Conservation (phyloP, 2,113 vertebrate genomes). For the Neogale vison region DNA sequence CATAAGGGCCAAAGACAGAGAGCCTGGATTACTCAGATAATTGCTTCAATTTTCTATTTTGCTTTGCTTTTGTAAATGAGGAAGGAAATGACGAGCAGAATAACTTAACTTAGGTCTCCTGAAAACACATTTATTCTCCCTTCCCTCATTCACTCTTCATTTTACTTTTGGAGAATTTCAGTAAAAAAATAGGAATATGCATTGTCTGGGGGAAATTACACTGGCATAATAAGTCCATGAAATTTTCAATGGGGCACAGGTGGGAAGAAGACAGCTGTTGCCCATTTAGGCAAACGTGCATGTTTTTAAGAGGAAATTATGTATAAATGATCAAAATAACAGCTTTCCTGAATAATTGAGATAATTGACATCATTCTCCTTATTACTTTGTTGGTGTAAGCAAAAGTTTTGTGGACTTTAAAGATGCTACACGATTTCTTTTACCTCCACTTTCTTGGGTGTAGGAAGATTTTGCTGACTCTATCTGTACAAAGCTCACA, state of each 20-base stretch:
- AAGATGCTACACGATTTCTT: neutral
- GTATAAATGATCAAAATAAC: constrained; percentile 66
- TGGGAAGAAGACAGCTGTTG: constrained; percentile 65
- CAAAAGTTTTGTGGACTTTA: constrained; percentile 4
- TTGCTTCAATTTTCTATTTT: constrained; percentile 48
- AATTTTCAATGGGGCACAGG: constrained; percentile 61
- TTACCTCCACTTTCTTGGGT: neutral
- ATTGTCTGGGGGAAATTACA: constrained; percentile 66
- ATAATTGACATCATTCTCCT: constrained; percentile 36
- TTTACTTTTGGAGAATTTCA: constrained; percentile 50
- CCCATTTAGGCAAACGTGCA: constrained; percentile 33
- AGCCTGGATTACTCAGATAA: constrained; percentile 33
- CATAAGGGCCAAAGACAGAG: neutral
- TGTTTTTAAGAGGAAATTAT: constrained; percentile 33
- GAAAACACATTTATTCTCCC: constrained; percentile 46
- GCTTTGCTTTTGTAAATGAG: constrained; percentile 55
- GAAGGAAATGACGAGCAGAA: constrained; percentile 37
- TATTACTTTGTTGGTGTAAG: constrained; percentile 32
- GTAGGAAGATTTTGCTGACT: neutral
- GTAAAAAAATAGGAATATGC: constrained; percentile 27
- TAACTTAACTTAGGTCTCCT: constrained; percentile 55
- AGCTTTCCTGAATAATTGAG: constrained; percentile 44
- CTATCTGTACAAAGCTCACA: neutral
- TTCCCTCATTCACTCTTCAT: neutral
- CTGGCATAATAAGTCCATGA: constrained; percentile 43